Percentiles rank a stretch among this genome's conserved stretches.
These are phyloP conservation scores for Bostrychus sinensis DNA, from an alignment of 2,113 vertebrate species.

Conservation along the genomic window DNA sequence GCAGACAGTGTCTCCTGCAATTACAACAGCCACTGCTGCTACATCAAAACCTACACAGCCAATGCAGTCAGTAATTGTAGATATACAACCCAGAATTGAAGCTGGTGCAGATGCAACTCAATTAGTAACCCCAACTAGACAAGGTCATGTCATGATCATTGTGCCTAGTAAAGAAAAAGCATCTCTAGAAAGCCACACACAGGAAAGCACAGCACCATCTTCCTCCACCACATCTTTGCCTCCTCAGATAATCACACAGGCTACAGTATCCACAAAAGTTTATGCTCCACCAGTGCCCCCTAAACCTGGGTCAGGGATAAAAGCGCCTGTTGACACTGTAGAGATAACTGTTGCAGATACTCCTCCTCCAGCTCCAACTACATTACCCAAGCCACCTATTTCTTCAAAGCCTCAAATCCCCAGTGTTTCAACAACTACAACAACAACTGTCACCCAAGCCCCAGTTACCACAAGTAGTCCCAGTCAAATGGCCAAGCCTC, in stretches of 20 bases:
- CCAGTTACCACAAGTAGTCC: conserved; percentile 55
- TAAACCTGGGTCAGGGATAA: conserved; percentile 76
- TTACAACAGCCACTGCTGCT: conserved; percentile 32
- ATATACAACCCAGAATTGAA: conserved; percentile 71
- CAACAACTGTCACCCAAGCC: conserved; percentile 45
- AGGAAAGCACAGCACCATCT: conserved; percentile 45
- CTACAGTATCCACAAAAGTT: conserved; percentile 52
- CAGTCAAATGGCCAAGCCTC: conserved; percentile 77
- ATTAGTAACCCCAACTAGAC: conserved; percentile 59
- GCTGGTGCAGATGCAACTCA: conserved; percentile 53
- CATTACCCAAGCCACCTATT: conserved; percentile 78
- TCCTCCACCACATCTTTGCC: conserved; percentile 61
- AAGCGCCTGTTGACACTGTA: conserved; percentile 71
- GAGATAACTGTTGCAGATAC: conserved; percentile 74
- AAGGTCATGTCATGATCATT: conserved; percentile 76
- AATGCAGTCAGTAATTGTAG: conserved; percentile 71
- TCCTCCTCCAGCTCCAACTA: conserved; percentile 73
- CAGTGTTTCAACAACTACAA: conserved; percentile 32
- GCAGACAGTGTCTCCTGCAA: conserved; percentile 49
- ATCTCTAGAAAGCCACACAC: conserved; percentile 40
- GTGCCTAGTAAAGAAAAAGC: conserved; percentile 78
- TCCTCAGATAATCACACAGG: conserved; percentile 53
- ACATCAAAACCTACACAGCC: conserved; percentile 37
- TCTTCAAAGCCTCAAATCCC: conserved; percentile 75
- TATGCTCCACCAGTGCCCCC: conserved; percentile 63